These are phyloP conservation scores for Astropecten irregularis DNA, from an alignment of 53 echinoderm and acorn worm species.

Conservation along the genomic window DNA sequence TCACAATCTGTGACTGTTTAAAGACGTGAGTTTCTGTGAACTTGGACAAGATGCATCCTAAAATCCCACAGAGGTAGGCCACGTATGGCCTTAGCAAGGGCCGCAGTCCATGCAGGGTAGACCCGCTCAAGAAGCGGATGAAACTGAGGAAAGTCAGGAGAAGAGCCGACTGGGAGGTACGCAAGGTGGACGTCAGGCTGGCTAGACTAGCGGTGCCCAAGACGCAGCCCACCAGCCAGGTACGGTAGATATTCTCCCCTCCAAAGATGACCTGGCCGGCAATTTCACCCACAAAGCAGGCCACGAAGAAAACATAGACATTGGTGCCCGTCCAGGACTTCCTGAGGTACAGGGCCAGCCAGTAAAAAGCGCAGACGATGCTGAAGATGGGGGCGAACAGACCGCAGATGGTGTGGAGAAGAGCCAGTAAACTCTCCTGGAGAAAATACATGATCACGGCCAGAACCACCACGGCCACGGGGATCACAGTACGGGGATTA, in stretches of 20 bases:
- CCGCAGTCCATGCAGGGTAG: slow-evolving; percentile 82
- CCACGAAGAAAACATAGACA: slow-evolving; percentile 96
- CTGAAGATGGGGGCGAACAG: slow-evolving; percentile 95
- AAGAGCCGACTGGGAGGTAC: slow-evolving; percentile 86
- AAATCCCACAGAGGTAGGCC: slow-evolving; percentile 97
- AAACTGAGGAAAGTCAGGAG: slow-evolving; percentile 96
- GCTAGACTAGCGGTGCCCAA: slow-evolving; percentile 75
- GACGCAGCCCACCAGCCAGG: slow-evolving; percentile 88
- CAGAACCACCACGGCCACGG: slow-evolving; percentile 64
- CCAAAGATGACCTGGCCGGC: slow-evolving; percentile 89
- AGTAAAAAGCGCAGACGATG: slow-evolving; percentile 95
- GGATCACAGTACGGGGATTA: slow-evolving; percentile 62
- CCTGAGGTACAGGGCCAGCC: slow-evolving; percentile 93
- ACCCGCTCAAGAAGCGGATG: slow-evolving; percentile 92
- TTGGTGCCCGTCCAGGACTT: slow-evolving; percentile 97
- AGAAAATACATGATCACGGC: slow-evolving; percentile 76
- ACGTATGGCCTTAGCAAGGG: slow-evolving; percentile 87
- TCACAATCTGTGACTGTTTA: slow-evolving; percentile 70
- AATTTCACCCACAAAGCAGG: slow-evolving; percentile 91
- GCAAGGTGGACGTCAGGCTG: slow-evolving; percentile 86
- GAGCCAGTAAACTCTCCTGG: slow-evolving; percentile 76
- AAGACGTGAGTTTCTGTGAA: slow-evolving; percentile 91
- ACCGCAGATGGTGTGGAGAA: slow-evolving; percentile 86
- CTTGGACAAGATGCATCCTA: slow-evolving; percentile 87
- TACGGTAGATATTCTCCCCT: slow-evolving; percentile 76